phyloP scores from a whole-genome alignment of 2,113 vertebrate genomes.

The Perca flavescens region DNA sequence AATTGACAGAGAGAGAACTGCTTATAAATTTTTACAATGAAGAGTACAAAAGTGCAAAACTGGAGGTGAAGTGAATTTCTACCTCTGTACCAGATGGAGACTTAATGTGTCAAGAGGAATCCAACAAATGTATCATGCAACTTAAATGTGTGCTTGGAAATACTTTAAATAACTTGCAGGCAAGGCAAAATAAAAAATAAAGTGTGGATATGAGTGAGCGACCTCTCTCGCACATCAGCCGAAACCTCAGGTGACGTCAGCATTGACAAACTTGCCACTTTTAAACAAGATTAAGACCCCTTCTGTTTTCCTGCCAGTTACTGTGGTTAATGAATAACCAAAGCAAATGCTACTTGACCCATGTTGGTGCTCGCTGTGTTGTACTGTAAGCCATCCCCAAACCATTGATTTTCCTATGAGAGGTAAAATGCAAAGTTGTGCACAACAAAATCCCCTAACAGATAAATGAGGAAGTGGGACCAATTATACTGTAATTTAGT shows the following conservation, averaged over 20 bases:
- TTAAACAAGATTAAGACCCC: conserved; percentile 27
- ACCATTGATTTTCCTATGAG: neutral
- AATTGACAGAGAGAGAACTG: neutral
- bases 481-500: neutral
- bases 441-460: neutral
- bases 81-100: neutral
- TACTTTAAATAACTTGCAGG: neutral
- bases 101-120: neutral
- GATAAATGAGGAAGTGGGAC: neutral
- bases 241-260: conserved; percentile 40
- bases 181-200: neutral
- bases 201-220: neutral
- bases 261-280: neutral
- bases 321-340: conserved; percentile 73
- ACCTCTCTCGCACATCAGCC: neutral
- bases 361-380: neutral
- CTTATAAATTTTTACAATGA: neutral
- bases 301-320: conserved; percentile 1
- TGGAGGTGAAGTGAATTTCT: neutral
- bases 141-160: neutral
- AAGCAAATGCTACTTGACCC: conserved; percentile 36
- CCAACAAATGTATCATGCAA: neutral
- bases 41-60: neutral
- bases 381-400: neutral
- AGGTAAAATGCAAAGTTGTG: neutral